Percentiles rank a stretch among this genome's conserved stretches.
phyloP scores from a whole-genome alignment of 2,888 invertebrate genomes.

The Drosophila silvestris region DNA sequence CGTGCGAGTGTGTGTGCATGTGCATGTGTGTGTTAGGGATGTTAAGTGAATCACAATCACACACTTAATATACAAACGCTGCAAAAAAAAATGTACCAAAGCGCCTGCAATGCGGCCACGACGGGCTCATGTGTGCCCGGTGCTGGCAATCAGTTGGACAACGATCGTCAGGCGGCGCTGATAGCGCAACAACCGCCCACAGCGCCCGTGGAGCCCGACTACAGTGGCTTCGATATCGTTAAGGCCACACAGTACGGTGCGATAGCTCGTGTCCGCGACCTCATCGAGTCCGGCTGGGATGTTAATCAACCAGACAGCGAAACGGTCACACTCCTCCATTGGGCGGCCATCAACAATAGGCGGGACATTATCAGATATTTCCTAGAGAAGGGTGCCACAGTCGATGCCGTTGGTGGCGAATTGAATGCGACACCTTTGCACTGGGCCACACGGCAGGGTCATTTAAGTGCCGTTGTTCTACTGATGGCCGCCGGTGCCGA shows the following conservation, averaged over 20 bases:
- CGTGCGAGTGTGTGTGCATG: slow-evolving; percentile 9
- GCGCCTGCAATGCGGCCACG: slow-evolving; percentile 90
- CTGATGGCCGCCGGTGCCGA: slow-evolving; percentile 91
- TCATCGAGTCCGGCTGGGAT: slow-evolving; percentile 96
- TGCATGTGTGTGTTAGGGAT: slow-evolving; percentile 58
- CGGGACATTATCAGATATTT: slow-evolving; percentile 96
- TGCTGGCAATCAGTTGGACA: slow-evolving; percentile 87
- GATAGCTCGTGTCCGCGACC: slow-evolving; percentile 91
- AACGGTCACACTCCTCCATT: slow-evolving; percentile 98
- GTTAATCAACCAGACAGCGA: slow-evolving; percentile 97
- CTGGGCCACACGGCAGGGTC: slow-evolving; percentile 98
- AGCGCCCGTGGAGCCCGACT: slow-evolving; percentile 89
- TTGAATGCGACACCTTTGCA: slow-evolving; percentile 98
- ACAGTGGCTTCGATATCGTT: slow-evolving; percentile 95
- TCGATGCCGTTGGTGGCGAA: slow-evolving; percentile 98
- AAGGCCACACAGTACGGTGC: slow-evolving; percentile 99
- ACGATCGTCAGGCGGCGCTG: slow-evolving; percentile 85
- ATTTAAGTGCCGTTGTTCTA: slow-evolving; percentile 91
- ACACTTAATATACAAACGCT: slow-evolving; percentile 48
- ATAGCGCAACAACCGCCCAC: slow-evolving; percentile 88
- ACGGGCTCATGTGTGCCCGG: slow-evolving; percentile 87
- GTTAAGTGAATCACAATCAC: slow-evolving; percentile 74
- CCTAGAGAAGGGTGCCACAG: slow-evolving; percentile 93
- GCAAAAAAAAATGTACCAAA: slow-evolving; percentile 88
- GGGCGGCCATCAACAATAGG: slow-evolving; percentile 99